These are phyloP conservation scores for Gymnosoma rotundatum DNA, from an alignment of 2,888 invertebrate genomes.

Conservation along the genomic window DNA sequence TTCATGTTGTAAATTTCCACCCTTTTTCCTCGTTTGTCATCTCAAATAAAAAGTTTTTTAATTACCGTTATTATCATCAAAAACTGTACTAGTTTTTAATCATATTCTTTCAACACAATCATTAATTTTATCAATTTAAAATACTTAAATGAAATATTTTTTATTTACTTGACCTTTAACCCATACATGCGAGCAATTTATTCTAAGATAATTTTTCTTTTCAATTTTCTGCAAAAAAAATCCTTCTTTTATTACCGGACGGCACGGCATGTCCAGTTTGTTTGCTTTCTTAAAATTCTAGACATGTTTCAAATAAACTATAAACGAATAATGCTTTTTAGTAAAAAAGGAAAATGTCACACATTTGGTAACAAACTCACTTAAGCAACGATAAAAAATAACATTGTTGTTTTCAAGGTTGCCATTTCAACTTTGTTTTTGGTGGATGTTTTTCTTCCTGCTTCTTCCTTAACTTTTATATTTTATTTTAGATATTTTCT, in stretches of 20 bases:
- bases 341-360: conserved; percentile 12
- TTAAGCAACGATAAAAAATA: background rate
- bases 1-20: no score
- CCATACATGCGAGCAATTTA: no score
- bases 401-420: conserved; percentile 32
- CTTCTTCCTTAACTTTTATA: background rate
- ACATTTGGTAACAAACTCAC: background rate
- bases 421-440: conserved; percentile 6
- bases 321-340: conserved; percentile 25
- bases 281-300: conserved; percentile 16
- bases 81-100: no score
- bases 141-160: no score
- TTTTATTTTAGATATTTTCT: no score
- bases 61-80: no score
- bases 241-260: background rate
- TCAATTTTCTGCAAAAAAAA: background rate
- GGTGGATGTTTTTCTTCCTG: background rate
- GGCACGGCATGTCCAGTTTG: background rate
- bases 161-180: no score
- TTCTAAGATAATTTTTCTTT: no score
- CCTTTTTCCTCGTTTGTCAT: no score
- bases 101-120: no score
- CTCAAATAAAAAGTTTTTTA: no score
- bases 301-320: conserved; percentile 54
- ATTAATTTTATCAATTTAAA: no score